Evolutionary conservation across 92 coral and sea anemone species (phyloP).

Genomic region (Porites cylindrica): DNA sequence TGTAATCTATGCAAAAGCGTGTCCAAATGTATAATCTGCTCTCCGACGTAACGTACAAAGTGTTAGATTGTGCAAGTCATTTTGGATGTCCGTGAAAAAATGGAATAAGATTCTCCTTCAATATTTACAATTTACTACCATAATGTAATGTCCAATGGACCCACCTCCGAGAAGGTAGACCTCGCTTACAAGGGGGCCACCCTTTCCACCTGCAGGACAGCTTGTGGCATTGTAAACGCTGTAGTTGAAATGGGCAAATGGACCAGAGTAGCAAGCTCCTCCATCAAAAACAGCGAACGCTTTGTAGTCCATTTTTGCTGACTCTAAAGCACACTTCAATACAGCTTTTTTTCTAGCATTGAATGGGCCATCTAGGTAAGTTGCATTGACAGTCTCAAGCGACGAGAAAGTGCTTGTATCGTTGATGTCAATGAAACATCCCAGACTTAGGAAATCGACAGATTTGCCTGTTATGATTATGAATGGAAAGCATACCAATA

Average conservation of each 20-base stretch:
- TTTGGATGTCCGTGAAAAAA: too few species aligned
- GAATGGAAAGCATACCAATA: not conserved
- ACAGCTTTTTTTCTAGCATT: not conserved
- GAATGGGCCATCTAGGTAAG: constrained; percentile 10
- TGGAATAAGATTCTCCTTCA: too few species aligned
- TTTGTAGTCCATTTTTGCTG: constrained; percentile 33
- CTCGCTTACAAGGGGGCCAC: not conserved
- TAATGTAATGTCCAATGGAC: not conserved
- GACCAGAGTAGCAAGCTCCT: constrained; percentile 35
- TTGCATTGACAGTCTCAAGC: constrained; percentile 16
- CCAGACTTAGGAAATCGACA: constrained; percentile 3
- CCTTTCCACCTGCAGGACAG: not conserved
- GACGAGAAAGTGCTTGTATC: constrained; percentile 3
- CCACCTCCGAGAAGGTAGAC: constrained; percentile 35
- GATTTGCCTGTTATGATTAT: not conserved
- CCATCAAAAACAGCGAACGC: constrained; percentile 3
- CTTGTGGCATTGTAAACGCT: not conserved
- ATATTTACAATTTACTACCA: too few species aligned
- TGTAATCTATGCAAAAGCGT: too few species aligned
- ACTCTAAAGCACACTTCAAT: constrained; percentile 30
- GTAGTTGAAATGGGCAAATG: constrained; percentile 10
- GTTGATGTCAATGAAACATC: constrained; percentile 4
- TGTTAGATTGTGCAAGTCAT: too few species aligned
- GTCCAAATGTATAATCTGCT: too few species aligned
- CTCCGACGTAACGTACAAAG: too few species aligned